Base-by-base conservation (phyloP, 2,888 invertebrate genomes). In the Athalia rosae region DNA sequence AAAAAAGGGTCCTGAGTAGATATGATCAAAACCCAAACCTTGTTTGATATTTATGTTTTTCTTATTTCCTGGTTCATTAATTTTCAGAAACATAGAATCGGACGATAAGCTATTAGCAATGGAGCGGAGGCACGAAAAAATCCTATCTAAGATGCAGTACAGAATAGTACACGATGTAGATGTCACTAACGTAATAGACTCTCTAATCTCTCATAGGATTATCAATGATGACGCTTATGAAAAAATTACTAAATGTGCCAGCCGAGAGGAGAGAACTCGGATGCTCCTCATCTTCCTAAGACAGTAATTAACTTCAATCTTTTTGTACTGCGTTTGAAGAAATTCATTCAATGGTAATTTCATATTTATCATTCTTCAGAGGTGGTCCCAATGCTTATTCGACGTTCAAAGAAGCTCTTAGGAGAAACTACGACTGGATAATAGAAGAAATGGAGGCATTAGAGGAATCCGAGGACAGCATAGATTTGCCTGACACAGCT, bases 391-490 rank as follows among this genome's bases (percentile, higher is more conserved):
- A 84, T n/a, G 90, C 92, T 0, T 93, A 91, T 87, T 90, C 92
- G 76, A 88, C 87, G 7, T 93, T 94, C 85, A 91, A 92, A 74
- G 91, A 92, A 82, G 90, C 92, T 74, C 86, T 94, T 15, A 87
- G 89, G 7, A 91, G 91, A 79, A 91, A 93, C 83, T 93, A 93
- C 85, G 84, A 86, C 59, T 94, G 93, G 93, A 85, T 94, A 71
- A 92, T 91, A 85, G 89, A 91, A 73, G 90, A 91, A 48, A 89
- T 93, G 66, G 90, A 90, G 5, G 81, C 77, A 67, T 64, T 83
- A 11, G 81, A 87, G 67, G 84, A 82, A 71, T 62, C 79, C 56
- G 79, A 77, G 48, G 80, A 67, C 41, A 79, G 79, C 15, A 13
- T 79, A 6, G 69, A 77, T n/a, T 45, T 59, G 1, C 80, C 81